These are phyloP conservation scores for Dallia pectoralis DNA, from an alignment of 2,797 vertebrate genomes.

Conservation along the genomic window DNA sequence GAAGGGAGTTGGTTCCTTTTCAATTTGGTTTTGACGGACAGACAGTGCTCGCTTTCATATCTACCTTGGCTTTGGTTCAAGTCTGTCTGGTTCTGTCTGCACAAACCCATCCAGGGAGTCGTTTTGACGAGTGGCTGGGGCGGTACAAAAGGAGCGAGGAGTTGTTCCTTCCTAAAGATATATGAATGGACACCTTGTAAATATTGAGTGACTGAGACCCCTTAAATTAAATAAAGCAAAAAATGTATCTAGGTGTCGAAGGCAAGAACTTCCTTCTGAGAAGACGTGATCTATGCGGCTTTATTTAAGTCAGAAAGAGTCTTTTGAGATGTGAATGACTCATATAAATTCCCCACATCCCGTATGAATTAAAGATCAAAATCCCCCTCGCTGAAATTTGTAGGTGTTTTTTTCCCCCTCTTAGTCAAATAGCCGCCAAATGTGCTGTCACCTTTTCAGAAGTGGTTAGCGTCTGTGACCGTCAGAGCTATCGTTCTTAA, in stretches of 20 bases:
- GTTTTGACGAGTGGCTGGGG: conserved; percentile 55
- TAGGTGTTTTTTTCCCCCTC: conserved; percentile 44
- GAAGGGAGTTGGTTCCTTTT: conserved; percentile 84
- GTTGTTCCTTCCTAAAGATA: conserved; percentile 32
- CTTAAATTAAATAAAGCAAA: conserved; percentile 28
- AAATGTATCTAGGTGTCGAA: conserved; percentile 39
- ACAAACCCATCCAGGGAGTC: conserved; percentile 77
- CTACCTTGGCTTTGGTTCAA: conserved; percentile 81
- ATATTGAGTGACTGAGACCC: conserved; percentile 28
- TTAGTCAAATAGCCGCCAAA: conserved; percentile 68
- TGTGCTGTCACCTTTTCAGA: conserved; percentile 73
- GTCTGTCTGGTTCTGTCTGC: conserved; percentile 81
- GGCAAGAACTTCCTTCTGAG: conserved; percentile 17
- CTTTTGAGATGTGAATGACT: conserved; percentile 56
- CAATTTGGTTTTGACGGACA: conserved; percentile 84
- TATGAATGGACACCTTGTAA: conserved; percentile 72
- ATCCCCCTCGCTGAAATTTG: conserved; percentile 58
- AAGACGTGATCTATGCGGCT: conserved; percentile 44
- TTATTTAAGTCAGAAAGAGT: conserved; percentile 51
- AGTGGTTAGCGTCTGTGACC: conserved; percentile 71
- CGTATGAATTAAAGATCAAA: conserved; percentile 69
- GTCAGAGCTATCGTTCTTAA: conserved; percentile 69
- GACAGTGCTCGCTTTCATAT: conserved; percentile 86
- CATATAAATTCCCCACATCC: conserved; percentile 63
- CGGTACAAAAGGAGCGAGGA: conserved; percentile 6